Percentiles rank a stretch among this genome's conserved stretches.
These are phyloP conservation scores for Leptinotarsa lineolata DNA, from an alignment of 1,140 invertebrate species.

Conservation along the genomic window DNA sequence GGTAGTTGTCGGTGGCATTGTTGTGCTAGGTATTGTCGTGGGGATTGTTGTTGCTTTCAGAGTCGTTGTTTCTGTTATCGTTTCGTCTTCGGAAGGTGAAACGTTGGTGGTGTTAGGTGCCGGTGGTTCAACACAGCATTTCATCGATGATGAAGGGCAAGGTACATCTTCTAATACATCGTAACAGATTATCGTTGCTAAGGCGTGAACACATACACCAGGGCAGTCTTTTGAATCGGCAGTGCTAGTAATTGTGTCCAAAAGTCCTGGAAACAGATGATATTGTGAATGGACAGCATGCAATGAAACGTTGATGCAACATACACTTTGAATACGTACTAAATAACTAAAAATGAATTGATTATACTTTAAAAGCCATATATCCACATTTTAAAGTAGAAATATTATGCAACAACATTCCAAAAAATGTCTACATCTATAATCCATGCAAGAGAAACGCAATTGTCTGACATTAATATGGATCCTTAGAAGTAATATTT, in stretches of 20 bases:
- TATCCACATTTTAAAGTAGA: too few relatives aligned
- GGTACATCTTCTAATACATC: slow-evolving; percentile 79
- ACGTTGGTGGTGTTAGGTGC: slow-evolving; percentile 53
- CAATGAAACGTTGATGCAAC: too few relatives aligned
- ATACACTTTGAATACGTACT: too few relatives aligned
- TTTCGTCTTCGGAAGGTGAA: slow-evolving; percentile 44
- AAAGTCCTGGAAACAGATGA: slow-evolving; percentile 63
- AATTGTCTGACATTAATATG: too few relatives aligned
- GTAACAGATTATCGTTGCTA: slow-evolving; percentile 82
- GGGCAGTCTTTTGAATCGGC: slow-evolving; percentile 82
- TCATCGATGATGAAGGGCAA: slow-evolving; percentile 77
- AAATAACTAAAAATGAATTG: too few relatives aligned
- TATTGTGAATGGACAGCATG: too few relatives aligned
- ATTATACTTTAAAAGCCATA: too few relatives aligned
- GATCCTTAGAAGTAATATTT: too few relatives aligned
- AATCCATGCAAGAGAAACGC: too few relatives aligned
- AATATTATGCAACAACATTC: too few relatives aligned
- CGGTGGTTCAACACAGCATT: slow-evolving; percentile 76
- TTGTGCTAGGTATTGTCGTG: slow-evolving; percentile 46
- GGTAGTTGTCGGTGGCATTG: slow-evolving; percentile 33
- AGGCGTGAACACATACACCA: slow-evolving; percentile 80
- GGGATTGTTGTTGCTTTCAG: slow-evolving; percentile 54
- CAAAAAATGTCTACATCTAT: too few relatives aligned
- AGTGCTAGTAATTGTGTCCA: slow-evolving; percentile 81
- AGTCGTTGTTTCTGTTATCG: slow-evolving; percentile 55